Conservation (phyloP, 1,140 invertebrate species). For the Panagrolaimus sp. region DNA sequence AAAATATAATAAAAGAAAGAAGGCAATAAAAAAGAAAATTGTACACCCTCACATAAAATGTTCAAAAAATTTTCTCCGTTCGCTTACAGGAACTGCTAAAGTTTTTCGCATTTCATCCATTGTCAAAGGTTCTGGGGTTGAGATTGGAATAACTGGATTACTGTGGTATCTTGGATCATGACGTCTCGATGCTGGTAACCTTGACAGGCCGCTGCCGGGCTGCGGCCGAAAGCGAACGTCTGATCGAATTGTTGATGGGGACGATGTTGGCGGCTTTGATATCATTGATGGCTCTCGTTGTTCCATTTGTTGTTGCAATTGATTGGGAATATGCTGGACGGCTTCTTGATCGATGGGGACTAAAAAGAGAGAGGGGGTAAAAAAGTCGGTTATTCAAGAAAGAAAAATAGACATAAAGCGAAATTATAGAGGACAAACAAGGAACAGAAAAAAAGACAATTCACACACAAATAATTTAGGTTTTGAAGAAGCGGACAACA, state of each 20-base stretch:
- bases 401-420: neutral
- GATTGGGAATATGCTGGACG: neutral
- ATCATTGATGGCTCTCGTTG: neutral
- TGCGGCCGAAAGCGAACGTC: constrained; percentile 25
- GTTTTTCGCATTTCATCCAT: neutral
- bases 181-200: constrained; percentile 23
- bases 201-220: constrained; percentile 9
- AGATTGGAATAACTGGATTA: constrained; percentile 48
- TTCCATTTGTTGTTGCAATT: neutral
- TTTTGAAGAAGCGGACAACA: neutral
- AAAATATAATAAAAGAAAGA: neutral
- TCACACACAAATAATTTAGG: neutral
- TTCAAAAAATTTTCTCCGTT: constrained; percentile 56
- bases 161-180: constrained; percentile 55
- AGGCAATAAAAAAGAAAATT: constrained; percentile 29
- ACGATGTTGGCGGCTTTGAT: constrained; percentile 1
- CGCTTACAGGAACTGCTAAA: constrained; percentile 43
- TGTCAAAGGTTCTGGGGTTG: neutral
- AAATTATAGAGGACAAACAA: no score
- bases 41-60: constrained; percentile 49
- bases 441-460: no score
- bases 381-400: neutral
- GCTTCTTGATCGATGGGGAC: neutral
- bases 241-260: neutral
- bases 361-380: neutral